Conservation (phyloP, 1,140 invertebrate species). For the Tachypleus tridentatus region DNA sequence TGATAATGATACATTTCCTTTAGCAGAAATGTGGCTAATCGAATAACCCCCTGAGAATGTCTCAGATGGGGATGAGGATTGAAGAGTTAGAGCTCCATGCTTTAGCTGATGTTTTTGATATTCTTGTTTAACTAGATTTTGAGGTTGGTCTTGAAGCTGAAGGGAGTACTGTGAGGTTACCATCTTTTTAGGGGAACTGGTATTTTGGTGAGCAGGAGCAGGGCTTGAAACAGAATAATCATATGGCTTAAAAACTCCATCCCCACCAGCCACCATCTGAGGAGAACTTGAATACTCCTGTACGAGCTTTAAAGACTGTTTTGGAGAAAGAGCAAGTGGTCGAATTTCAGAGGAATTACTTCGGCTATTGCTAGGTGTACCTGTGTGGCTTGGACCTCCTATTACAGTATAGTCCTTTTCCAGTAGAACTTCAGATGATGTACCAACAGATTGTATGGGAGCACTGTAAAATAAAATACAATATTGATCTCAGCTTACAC, state of each 20-base stretch:
- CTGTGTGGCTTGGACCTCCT: slow-evolving; percentile 4
- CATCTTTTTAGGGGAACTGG: slow-evolving; percentile 7
- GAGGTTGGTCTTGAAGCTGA: slow-evolving; percentile 17
- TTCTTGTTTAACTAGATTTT: slow-evolving; percentile 22
- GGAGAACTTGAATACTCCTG: no score
- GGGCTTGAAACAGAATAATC: slow-evolving; percentile 17
- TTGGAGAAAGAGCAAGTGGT: slow-evolving; percentile 9
- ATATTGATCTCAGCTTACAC: no score
- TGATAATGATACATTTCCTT: not conserved
- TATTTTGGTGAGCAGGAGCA: slow-evolving; percentile 21
- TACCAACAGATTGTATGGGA: not conserved
- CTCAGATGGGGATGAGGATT: slow-evolving; percentile 24
- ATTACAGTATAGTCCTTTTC: not conserved
- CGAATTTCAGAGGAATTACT: not conserved
- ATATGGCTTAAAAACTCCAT: slow-evolving; percentile 21
- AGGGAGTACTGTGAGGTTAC: not conserved
- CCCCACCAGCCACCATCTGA: slow-evolving; percentile 14
- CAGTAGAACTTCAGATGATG: not conserved
- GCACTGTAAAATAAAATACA: no score
- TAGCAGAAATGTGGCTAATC: slow-evolving; percentile 4
- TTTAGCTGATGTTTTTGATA: slow-evolving; percentile 7
- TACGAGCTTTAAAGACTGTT: no score
- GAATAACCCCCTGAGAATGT: slow-evolving; percentile 7
- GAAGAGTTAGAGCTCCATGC: not conserved
- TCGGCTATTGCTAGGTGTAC: slow-evolving; percentile 4